Base-by-base conservation (phyloP, 2,888 invertebrate species). In the Hanleya hanleyi region DNA sequence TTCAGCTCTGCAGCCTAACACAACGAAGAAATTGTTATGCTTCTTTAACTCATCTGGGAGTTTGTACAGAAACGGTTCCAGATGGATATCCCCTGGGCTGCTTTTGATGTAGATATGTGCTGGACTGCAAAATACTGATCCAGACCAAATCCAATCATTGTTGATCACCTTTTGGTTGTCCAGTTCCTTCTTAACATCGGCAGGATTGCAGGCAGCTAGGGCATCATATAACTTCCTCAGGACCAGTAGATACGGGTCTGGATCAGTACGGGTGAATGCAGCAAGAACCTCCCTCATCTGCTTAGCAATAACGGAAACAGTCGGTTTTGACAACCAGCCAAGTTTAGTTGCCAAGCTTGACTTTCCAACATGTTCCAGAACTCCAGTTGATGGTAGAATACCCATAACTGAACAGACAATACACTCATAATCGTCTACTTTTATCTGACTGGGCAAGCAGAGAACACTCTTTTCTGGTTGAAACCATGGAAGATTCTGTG, bases 101-200 rank as follows among this genome's bases (percentile, higher is more conserved):
- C 33, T 33, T 15, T 69, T 49, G 37, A 82, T 65, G 15, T 77
- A 70, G n/a, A 83, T 66, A 7, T 75, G 62, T 15, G 71, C 62
- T 7, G 78, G 70, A 9, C 67, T n/a, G 6, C 73, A 57, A 70
- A 84, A 84, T 0, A 82, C 84, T 12, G 82, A 77, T 1, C 84
- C 84, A 61, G 79, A 75, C 84, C 84, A 84, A 12, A 83, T 73
- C 84, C 84, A 84, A 7, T 77, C 64, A 18, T 9, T 67, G 22
- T 77, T 33, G 22, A 74, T 49, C 4, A 64, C 50, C 12, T 64
- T 32, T 26, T 32, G n/a, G 1, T 74, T 6, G 1, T 37, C n/a
- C 22, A 29, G 18, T 38, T 38, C 47, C 22, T 18, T n/a, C 7
- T 1, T n/a, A 47, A 47, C 22, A 5, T 18, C 47, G 3, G 18